Evolutionary conservation across 2,797 vertebrate species (phyloP), one percentile per base, ranked within the genome.

Genomic region (Rhinella marina): DNA sequence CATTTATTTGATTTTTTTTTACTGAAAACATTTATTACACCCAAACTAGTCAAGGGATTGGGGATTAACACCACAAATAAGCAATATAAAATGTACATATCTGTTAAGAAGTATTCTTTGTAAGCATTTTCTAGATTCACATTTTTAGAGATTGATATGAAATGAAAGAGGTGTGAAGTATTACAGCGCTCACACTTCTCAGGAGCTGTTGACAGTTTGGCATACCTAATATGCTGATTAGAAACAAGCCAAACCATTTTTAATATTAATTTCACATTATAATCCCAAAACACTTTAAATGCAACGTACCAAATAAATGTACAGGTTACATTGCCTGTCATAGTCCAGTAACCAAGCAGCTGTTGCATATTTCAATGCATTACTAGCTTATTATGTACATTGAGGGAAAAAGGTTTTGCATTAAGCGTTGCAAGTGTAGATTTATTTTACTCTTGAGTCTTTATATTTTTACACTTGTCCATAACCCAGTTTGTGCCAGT

Each of bases 71-170:
- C 59, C 73, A 23, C 27, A 57, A 70, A 32, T 84, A 12, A 25
- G 32, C 68, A 75, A n/a, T 21, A 4, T 62, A 56, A 50, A 76
- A n/a, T 61, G 7, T 75, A 75, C 23, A 59, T 73, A 75, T 75
- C 72, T 84, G 52, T 54, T 73, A 72, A 84, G 82, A 25, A 52
- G n/a, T 59, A 41, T 48, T 84, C 82, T 75, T 59, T 17, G 50
- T 61, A 27, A 75, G 32, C 73, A 48, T 81, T 81, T 23, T 81
- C 32, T 64, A 9, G 52, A 66, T 78, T 85, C 12, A 1, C 52
- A 85, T 85, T 85, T 85, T 64, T 57, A 54, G 48, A 66, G 84
- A 85, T 66, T 85, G 73, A 85, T 85, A 85, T 85, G 59, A 78
- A 78, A 64, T 66, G 57, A 85, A 78, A 64, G 25, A 85, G n/a